Percentiles rank a stretch among this genome's conserved stretches.
Conservation (phyloP, 2,113 vertebrate species). For the Nesogale talazaci region DNA sequence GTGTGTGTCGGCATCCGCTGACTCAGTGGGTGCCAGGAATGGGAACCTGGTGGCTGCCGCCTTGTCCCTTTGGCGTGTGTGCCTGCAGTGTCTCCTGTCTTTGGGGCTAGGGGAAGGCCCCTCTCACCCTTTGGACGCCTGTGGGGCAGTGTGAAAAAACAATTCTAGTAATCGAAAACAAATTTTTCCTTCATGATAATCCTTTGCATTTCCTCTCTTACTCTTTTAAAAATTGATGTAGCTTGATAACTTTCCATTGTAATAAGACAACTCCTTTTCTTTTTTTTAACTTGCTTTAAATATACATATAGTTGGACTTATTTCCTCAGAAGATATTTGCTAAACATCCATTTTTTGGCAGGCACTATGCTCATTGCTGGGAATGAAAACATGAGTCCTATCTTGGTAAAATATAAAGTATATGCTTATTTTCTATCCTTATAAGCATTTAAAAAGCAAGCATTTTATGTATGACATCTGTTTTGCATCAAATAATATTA, state of each 20-base stretch:
- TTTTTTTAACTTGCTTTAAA: background rate
- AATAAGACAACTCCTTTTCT: background rate
- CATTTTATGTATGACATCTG: background rate
- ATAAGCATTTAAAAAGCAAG: background rate
- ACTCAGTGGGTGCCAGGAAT: too few species aligned
- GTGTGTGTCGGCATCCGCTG: too few species aligned
- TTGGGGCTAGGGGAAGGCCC: too few species aligned
- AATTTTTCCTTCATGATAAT: background rate
- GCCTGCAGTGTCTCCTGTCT: too few species aligned
- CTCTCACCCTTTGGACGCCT: too few species aligned
- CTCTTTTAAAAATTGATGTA: background rate
- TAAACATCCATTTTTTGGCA: background rate
- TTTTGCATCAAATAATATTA: background rate
- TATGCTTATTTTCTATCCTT: background rate
- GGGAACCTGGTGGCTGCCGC: too few species aligned
- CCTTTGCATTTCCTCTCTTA: slow-evolving; percentile 25
- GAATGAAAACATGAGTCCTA: too few species aligned
- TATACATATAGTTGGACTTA: background rate
- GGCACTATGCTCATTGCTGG: background rate
- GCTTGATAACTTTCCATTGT: background rate
- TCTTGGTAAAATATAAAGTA: background rate
- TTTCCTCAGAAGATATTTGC: background rate
- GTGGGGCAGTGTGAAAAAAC: too few species aligned
- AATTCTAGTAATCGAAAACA: too few species aligned
- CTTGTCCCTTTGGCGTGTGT: too few species aligned